Evolutionary conservation across 2,797 vertebrate species (phyloP), one percentile per base, ranked within the genome.

Genomic region (Fistularia tabacaria): DNA sequence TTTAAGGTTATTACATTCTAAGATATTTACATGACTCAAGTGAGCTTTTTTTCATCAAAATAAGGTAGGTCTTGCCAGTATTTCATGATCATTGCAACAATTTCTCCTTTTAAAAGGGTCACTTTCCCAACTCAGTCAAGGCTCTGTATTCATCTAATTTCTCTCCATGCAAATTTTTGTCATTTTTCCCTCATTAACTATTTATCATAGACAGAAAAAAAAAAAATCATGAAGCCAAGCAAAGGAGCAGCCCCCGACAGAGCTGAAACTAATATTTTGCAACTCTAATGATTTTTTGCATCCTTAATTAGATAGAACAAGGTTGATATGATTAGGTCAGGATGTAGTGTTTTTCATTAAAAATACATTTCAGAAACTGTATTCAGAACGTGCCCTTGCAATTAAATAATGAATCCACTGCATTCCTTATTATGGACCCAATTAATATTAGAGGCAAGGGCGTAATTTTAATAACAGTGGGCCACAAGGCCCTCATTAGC

Each of bases 311-410:
- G 95, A 95, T 96, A 94, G 93, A 94, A 95, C 93, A 95, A 95
- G 93, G 94, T 96, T 97, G 95, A 97, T 97, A 94, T 94, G 95
- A 99, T 97, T 98, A 98, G 95, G 93, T 95, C 94, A 96, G 93
- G 93, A 97, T 95, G 91, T 95, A 95, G 95, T 95, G 94, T 95
- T 98, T 96, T 97, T 96, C 93, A 98, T 99, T 97, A 98, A 97
- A 93, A 97, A 96, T 94, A 93, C 92, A 95, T 95, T 95, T 94
- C 92, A 93, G 94, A 94, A 95, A 91, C 93, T 93, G 92, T 94
- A 94, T 94, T 95, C 94, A 91, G 95, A 95, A 95, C 93, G 92
- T 96, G 92, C 93, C 92, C 91, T 93, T 92, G 94, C 94, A 99
- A 96, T 96, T 95, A 98, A 97, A 96, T 96, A 98, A 96, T 94